A percentile compares a stretch with the other conserved stretches of the same genome.
Evolutionary conservation across 2,113 vertebrate species (phyloP).

Genomic region (Zosterops lateralis): DNA sequence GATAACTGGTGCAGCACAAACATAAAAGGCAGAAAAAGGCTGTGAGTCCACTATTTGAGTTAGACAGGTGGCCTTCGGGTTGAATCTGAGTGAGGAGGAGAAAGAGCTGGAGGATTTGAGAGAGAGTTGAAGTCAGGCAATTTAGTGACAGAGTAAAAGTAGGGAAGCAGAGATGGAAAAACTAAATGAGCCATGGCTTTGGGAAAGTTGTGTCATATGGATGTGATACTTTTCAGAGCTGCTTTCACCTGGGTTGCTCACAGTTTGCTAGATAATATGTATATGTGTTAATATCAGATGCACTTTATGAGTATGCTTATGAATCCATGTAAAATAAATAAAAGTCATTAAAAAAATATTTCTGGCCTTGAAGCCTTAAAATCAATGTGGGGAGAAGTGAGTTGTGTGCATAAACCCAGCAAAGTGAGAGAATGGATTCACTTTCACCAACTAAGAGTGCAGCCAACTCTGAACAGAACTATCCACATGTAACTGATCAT

Average conservation of each 20-base stretch:
- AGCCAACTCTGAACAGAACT: background rate
- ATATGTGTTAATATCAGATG: background rate
- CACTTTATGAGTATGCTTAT: background rate
- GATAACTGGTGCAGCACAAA: background rate
- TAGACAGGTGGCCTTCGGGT: background rate
- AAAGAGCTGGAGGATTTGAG: background rate
- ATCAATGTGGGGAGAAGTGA: background rate
- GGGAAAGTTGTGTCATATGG: background rate
- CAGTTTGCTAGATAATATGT: background rate
- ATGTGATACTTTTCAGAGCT: background rate
- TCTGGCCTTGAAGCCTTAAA: background rate
- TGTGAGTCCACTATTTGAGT: background rate
- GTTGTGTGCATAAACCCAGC: background rate
- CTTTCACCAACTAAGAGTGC: background rate
- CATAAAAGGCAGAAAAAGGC: background rate
- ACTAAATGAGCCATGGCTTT: background rate
- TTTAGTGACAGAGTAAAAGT: background rate
- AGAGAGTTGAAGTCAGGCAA: background rate
- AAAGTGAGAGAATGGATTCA: background rate
- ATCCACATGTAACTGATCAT: background rate
- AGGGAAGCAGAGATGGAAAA: background rate
- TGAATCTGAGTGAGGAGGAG: background rate
- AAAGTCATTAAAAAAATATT: background rate
- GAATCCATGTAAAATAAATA: conserved; percentile 9
- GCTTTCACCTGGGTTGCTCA: background rate